A percentile compares a stretch with the other conserved stretches of the same genome.
phyloP scores from a whole-genome alignment of 2,113 vertebrate species.

The Alethe diademata region DNA sequence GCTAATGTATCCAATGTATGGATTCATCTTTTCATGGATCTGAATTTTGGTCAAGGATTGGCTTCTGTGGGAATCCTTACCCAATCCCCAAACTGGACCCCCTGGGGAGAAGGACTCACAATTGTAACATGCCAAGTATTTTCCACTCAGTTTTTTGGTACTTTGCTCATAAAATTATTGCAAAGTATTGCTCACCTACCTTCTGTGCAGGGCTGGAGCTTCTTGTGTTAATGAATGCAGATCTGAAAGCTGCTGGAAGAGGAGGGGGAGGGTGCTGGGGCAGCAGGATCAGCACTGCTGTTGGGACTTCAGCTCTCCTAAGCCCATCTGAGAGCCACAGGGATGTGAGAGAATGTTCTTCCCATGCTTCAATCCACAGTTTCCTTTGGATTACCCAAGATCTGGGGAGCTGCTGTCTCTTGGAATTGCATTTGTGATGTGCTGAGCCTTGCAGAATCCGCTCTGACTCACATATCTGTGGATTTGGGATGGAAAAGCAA shows the following conservation, averaged over 20 bases:
- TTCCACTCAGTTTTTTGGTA: neutral
- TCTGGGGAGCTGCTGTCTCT: neutral
- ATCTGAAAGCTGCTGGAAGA: neutral
- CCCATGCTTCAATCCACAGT: rapidly evolving
- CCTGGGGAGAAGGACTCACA: rapidly evolving
- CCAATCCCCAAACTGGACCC: neutral
- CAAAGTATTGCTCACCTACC: rapidly evolving
- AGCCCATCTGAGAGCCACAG: neutral
- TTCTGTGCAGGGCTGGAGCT: neutral
- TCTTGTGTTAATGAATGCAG: rapidly evolving
- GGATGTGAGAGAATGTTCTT: rapidly evolving
- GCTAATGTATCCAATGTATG: neutral
- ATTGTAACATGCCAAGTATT: neutral
- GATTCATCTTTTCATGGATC: neutral
- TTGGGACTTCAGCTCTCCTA: neutral
- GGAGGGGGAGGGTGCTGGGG: neutral
- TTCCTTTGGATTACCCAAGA: neutral
- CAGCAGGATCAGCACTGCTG: neutral
- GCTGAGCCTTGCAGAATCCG: neutral
- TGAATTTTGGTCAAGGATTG: neutral
- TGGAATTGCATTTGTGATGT: rapidly evolving
- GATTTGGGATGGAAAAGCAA: neutral
- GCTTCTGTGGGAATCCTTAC: neutral
- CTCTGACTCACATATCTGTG: rapidly evolving
- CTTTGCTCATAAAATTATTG: neutral